Conservation (phyloP, 2,113 vertebrate species). For the Nothoprocta perdicaria region DNA sequence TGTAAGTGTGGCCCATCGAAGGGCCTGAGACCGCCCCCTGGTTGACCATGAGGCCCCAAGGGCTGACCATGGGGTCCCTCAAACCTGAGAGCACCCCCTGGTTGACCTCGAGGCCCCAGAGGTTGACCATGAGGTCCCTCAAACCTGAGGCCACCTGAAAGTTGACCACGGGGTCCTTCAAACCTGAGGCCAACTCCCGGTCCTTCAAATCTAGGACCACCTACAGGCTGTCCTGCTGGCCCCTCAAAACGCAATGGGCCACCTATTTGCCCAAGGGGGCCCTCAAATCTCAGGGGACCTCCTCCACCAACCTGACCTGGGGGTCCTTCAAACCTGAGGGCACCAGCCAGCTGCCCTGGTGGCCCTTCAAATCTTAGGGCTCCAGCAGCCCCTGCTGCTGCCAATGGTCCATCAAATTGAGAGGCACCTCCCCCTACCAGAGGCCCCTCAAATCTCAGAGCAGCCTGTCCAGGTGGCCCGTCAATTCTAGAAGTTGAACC, state of each 20-base stretch:
- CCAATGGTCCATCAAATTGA: constrained; percentile 82
- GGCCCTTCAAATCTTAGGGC: constrained; percentile 85
- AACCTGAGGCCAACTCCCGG: constrained; percentile 82
- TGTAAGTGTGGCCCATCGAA: constrained; percentile 85
- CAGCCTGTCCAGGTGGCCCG: constrained; percentile 76
- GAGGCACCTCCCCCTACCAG: constrained; percentile 73
- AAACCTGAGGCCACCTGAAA: constrained; percentile 83
- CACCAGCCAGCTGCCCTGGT: constrained; percentile 75
- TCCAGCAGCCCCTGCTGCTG: constrained; percentile 78
- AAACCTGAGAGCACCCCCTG: constrained; percentile 82
- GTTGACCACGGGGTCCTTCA: constrained; percentile 83
- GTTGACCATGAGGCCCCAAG: constrained; percentile 82
- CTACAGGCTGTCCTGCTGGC: constrained; percentile 78
- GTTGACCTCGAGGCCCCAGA: constrained; percentile 79
- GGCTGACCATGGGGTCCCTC: constrained; percentile 85
- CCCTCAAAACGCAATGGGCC: constrained; percentile 84
- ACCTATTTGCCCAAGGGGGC: constrained; percentile 79
- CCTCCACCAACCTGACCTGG: constrained; percentile 72
- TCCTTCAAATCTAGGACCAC: constrained; percentile 83
- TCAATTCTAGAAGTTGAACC: constrained; percentile 82
- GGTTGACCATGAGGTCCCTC: constrained; percentile 83
- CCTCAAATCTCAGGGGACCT: constrained; percentile 83
- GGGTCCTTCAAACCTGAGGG: constrained; percentile 80
- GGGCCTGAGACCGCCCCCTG: constrained; percentile 76
- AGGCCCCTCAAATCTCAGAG: constrained; percentile 84